Base-by-base conservation (phyloP, 1,140 invertebrate species). In the Popillia japonica region DNA sequence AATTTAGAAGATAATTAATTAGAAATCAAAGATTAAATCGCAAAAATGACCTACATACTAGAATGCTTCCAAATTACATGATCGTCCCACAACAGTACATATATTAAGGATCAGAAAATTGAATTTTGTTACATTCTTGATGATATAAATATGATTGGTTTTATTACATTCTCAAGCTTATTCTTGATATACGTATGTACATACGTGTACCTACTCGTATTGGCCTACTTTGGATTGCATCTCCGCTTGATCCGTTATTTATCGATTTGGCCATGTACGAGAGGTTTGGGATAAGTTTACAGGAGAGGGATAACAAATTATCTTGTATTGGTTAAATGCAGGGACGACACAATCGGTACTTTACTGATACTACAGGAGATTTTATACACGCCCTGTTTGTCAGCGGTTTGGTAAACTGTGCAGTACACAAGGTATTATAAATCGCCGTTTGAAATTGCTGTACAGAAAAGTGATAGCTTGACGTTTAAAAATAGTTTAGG, bases 321-420 rank as follows among this genome's bases (percentile, higher is more conserved):
- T 68, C 0, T 68, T 68, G n/a, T 68, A 22, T 68, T 68, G 61
- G 61, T 68, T 68, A 34, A 68, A 68, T 34, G 61, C 22, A 22
- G 14, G 44, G 61, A 8, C 27, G 14, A 34, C 61, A 68, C 61
- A 68, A 68, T 34, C 22, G 61, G 61, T 34, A 34, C 61, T 68
- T 23, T 3, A 34, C 10, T 17, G n/a, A 7, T 7, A 10, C n/a
- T 48, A 48, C 1, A 61, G 10, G 20, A 68, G 4, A 27, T 27
- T 34, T 27, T 34, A 23, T 27, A 27, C 27, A 68, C 61, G 61
- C 61, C 61, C 61, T 22, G 61, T 27, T 17, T 68, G 61, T 68
- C 61, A 68, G 61, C 20, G 61, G 22, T 68, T 68, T 68, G 61
- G 61, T 20, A 64, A 64, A 64, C 22, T 64, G 61, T n/a, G n/a